Percentiles rank a stretch among this genome's conserved stretches.
phyloP scores from a whole-genome alignment of 2,888 invertebrate species.

The Troilus luridus region DNA sequence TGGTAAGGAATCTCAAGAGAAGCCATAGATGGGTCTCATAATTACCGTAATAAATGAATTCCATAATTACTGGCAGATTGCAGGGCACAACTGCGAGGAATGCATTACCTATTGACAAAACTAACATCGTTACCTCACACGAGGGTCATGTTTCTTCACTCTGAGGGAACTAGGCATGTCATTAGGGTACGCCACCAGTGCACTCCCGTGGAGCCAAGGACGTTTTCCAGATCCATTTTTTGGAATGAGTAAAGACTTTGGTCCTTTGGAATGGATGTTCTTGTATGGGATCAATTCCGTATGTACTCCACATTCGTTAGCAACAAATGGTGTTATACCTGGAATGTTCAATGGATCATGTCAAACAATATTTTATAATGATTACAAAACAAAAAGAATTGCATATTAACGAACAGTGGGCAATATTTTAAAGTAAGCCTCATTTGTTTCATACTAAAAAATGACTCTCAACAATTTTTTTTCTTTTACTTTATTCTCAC shows the following conservation, averaged over 20 bases:
- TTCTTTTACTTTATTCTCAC: constrained; percentile 39
- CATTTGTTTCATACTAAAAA: no score
- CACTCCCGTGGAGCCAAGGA: constrained; percentile 63
- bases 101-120: no score
- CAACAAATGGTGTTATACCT: constrained; percentile 68
- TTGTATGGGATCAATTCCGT: constrained; percentile 67
- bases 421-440: no score
- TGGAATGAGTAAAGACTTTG: constrained; percentile 65
- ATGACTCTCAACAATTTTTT: no score
- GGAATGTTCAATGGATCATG: constrained; percentile 54
- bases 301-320: constrained; percentile 68
- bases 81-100: no score
- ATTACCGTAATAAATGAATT: no score
- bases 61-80: no score
- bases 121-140: constrained; percentile 58
- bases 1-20: no score
- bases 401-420: no score
- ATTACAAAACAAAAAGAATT: no score
- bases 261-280: constrained; percentile 66
- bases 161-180: constrained; percentile 67
- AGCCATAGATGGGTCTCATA: no score
- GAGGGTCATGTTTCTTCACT: constrained; percentile 66
- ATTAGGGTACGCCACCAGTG: constrained; percentile 69
- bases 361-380: not conserved
- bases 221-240: not conserved